Evolutionary conservation across 2,113 vertebrate genomes (phyloP).

Genomic region (Poeciliopsis occidentalis): DNA sequence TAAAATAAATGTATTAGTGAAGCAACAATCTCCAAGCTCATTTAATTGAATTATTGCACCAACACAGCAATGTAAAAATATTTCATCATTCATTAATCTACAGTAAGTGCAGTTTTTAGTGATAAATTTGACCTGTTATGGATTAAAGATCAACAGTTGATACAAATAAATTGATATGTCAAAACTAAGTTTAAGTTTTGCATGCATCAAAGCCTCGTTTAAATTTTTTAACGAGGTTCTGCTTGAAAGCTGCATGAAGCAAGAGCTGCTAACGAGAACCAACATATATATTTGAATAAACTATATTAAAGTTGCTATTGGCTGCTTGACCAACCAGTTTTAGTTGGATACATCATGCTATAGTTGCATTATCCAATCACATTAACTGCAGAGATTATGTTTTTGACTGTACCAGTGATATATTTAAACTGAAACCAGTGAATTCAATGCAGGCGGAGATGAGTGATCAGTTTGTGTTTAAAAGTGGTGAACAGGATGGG

Average conservation of each 20-base stretch:
- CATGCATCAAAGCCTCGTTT: no score
- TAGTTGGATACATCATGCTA: conserved; percentile 17
- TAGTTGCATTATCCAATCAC: conserved; percentile 27
- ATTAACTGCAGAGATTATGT: conserved; percentile 32
- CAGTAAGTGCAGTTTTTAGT: not conserved
- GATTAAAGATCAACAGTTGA: no score
- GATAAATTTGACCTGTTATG: no score
- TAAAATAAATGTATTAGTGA: not conserved
- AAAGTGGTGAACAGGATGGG: conserved; percentile 9
- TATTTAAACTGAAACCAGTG: conserved; percentile 11
- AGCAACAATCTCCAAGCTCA: not conserved
- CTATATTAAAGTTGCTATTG: not conserved
- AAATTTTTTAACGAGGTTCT: not conserved
- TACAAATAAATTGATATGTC: no score
- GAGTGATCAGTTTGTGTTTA: conserved; percentile 38
- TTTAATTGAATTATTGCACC: not conserved
- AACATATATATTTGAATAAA: not conserved
- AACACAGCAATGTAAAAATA: not conserved
- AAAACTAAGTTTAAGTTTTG: no score
- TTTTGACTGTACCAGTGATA: conserved; percentile 25
- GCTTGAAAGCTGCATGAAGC: not conserved
- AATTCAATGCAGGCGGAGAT: conserved; percentile 32
- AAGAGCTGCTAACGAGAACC: not conserved
- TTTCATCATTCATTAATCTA: not conserved
- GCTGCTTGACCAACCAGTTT: conserved; percentile 13